A percentile compares a stretch with the other conserved stretches of the same genome.
These are phyloP conservation scores for Dicerorhinus sumatrensis DNA, from an alignment of 2,113 vertebrate genomes.

Conservation along the genomic window DNA sequence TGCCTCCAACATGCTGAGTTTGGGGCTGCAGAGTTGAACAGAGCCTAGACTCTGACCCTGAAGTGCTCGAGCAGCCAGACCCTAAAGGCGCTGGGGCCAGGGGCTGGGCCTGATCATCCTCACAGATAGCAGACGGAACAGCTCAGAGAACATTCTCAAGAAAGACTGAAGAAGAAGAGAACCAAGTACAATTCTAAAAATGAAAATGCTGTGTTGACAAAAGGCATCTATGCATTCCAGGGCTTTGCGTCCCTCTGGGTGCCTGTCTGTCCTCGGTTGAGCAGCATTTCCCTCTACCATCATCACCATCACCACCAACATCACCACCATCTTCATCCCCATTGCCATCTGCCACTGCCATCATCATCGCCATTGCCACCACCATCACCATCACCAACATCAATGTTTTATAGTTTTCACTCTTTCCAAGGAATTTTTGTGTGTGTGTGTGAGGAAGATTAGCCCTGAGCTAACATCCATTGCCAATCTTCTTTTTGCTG, in stretches of 20 bases:
- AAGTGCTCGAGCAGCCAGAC: background rate
- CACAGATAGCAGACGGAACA: background rate
- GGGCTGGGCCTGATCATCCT: background rate
- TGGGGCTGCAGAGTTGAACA: background rate
- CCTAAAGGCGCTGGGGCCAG: background rate
- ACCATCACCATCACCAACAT: too few species aligned
- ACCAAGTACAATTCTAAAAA: background rate
- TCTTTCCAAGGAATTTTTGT: background rate
- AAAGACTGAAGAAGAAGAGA: background rate
- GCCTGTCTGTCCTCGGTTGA: background rate
- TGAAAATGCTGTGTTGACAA: background rate
- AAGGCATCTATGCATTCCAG: rapidly evolving
- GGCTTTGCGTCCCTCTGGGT: background rate
- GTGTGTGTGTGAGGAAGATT: too few species aligned
- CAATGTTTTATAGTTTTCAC: background rate
- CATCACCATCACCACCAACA: background rate
- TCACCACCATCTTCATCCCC: background rate
- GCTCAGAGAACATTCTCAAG: background rate
- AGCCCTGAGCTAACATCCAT: too few species aligned
- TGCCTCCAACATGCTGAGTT: background rate
- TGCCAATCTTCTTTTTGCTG: too few species aligned
- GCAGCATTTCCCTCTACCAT: too few species aligned
- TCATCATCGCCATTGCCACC: background rate
- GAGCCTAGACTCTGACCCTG: background rate
- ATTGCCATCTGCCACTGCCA: rapidly evolving